Evolutionary conservation across 2,888 invertebrate species (phyloP).

Genomic region (Lithophane leautieri): DNA sequence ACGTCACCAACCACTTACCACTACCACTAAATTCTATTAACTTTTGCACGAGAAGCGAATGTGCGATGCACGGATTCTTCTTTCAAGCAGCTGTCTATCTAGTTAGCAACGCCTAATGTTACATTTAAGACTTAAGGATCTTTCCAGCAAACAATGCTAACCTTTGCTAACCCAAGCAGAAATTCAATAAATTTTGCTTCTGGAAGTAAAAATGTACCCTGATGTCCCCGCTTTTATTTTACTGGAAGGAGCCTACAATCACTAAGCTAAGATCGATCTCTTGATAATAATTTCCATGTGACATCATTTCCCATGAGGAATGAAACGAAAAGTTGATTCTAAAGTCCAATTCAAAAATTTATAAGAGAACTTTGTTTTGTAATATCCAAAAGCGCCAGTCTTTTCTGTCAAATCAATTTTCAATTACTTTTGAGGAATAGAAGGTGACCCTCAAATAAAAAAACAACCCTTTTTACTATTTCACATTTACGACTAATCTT

Average conservation of each 20-base stretch:
- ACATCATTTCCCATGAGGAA: slow-evolving; percentile 89
- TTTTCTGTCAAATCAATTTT: slow-evolving; percentile 76
- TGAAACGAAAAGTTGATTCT: slow-evolving; percentile 88
- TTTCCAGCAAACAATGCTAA: slow-evolving; percentile 77
- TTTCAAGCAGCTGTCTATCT: slow-evolving; percentile 90
- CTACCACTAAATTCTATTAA: slow-evolving; percentile 85
- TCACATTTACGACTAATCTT: not conserved
- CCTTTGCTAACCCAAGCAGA: slow-evolving; percentile 49
- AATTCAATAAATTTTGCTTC: slow-evolving; percentile 41
- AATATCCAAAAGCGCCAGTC: slow-evolving; percentile 90
- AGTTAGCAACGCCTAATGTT: slow-evolving; percentile 90
- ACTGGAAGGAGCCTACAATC: slow-evolving; percentile 85
- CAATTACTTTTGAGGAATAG: slow-evolving; percentile 69
- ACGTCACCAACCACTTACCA: slow-evolving; percentile 87
- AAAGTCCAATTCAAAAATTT: slow-evolving; percentile 75
- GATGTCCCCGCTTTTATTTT: slow-evolving; percentile 68
- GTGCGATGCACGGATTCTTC: slow-evolving; percentile 90
- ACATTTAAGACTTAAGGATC: slow-evolving; percentile 85
- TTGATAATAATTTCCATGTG: slow-evolving; percentile 79
- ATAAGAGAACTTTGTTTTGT: slow-evolving; percentile 70
- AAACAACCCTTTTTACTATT: not conserved
- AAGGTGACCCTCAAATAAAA: slow-evolving; percentile 56
- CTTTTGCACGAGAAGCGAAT: slow-evolving; percentile 90
- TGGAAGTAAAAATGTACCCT: slow-evolving; percentile 21
- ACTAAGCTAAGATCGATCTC: slow-evolving; percentile 87